phyloP scores from a whole-genome alignment of 2,113 vertebrate genomes.

The Brachypteracias leptosomus region DNA sequence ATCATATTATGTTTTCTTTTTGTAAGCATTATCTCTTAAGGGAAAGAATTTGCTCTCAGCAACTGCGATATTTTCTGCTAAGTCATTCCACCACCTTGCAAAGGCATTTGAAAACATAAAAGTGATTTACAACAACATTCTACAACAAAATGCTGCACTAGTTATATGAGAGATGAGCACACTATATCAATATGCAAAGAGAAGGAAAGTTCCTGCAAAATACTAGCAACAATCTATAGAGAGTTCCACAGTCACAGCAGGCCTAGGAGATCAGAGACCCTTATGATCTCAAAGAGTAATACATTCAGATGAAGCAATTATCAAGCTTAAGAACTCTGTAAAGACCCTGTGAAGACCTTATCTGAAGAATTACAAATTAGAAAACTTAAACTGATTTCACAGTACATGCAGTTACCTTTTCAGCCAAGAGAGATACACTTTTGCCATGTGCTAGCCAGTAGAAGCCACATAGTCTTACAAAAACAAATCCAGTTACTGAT shows the following conservation, averaged over 20 bases:
- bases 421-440: background rate
- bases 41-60: constrained; percentile 38
- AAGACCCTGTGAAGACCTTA: background rate
- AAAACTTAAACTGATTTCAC: background rate
- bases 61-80: constrained; percentile 34
- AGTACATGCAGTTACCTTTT: background rate
- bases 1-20: background rate
- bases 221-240: background rate
- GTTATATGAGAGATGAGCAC: background rate
- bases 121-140: constrained; percentile 36
- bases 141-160: constrained; percentile 16
- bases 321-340: background rate
- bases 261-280: background rate
- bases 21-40: constrained; percentile 25
- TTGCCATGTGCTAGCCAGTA: background rate
- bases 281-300: background rate
- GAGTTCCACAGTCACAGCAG: background rate
- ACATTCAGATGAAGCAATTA: background rate
- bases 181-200: constrained; percentile 12
- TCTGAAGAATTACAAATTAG: background rate
- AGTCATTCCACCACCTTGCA: constrained; percentile 56
- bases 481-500: background rate
- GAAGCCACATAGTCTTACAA: background rate
- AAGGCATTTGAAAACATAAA: constrained; percentile 39
- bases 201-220: background rate